A percentile compares a stretch with the other conserved stretches of the same genome.
Evolutionary conservation across 2,113 vertebrate genomes (phyloP).

Genomic region (Hiodon alosoides): DNA sequence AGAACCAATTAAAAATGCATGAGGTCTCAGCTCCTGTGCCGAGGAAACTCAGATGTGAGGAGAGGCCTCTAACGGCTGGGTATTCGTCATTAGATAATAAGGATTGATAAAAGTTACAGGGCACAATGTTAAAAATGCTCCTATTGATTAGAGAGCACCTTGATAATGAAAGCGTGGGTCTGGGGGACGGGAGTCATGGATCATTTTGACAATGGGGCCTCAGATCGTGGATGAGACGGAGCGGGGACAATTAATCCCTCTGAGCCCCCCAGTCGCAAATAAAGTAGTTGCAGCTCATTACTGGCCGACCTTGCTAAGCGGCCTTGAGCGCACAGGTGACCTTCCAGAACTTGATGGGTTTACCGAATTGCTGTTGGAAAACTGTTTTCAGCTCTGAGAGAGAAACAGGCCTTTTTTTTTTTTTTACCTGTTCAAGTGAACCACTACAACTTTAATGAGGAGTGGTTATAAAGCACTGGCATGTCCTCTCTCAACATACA

Average conservation of each 20-base stretch:
- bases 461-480: too few species aligned
- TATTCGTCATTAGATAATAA: slow-evolving; percentile 82
- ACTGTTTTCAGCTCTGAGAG: slow-evolving; percentile 42
- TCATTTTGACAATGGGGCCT: slow-evolving; percentile 74
- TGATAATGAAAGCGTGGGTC: slow-evolving; percentile 72
- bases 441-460: neutral
- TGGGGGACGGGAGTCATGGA: slow-evolving; percentile 67
- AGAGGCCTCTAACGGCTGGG: slow-evolving; percentile 56
- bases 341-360: slow-evolving; percentile 69
- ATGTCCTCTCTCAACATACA: too few species aligned
- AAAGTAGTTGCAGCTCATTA: slow-evolving; percentile 76
- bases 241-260: slow-evolving; percentile 80
- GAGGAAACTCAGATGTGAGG: slow-evolving; percentile 49
- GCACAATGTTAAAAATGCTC: slow-evolving; percentile 74
- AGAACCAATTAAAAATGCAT: slow-evolving; percentile 86
- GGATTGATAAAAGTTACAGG: slow-evolving; percentile 75
- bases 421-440: neutral
- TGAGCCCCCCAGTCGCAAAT: slow-evolving; percentile 70
- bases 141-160: slow-evolving; percentile 70
- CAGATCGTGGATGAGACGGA: slow-evolving; percentile 69
- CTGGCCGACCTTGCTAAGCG: slow-evolving; percentile 75
- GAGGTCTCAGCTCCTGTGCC: slow-evolving; percentile 37
- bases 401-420: neutral
- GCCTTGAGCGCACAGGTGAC: slow-evolving; percentile 73
- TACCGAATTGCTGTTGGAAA: slow-evolving; percentile 48